Conservation (phyloP, 2,888 invertebrate species). For the Andrena hattorfiana region DNA sequence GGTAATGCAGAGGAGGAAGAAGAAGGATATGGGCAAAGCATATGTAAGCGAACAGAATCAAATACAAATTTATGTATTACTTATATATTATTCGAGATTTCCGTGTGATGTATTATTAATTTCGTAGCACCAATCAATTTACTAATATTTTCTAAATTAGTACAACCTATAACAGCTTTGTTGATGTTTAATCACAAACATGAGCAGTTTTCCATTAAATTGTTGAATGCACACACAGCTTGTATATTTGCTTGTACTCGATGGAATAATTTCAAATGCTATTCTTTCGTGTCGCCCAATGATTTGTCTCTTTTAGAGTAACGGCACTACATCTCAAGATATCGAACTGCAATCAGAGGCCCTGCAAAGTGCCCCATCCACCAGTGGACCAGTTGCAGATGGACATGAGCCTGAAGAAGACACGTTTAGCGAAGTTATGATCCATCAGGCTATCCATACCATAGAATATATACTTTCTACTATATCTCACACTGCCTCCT, state of each 20-base stretch:
- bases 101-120: too few species aligned
- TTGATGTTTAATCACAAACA: too few species aligned
- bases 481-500: conserved; percentile 98
- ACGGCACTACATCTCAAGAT: conserved; percentile 85
- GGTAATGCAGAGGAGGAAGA: conserved; percentile 68
- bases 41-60: conserved; percentile 79
- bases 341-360: conserved; percentile 87
- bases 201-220: too few species aligned
- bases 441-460: conserved; percentile 98
- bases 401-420: conserved; percentile 85
- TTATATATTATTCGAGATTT: too few species aligned
- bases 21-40: conserved; percentile 75
- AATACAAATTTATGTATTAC: background rate
- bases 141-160: too few species aligned
- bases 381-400: conserved; percentile 85
- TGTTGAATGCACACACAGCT: too few species aligned
- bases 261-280: background rate
- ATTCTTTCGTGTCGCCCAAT: background rate
- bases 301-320: conserved; percentile 65
- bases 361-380: conserved; percentile 83
- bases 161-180: too few species aligned
- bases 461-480: conserved; percentile 98
- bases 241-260: background rate
- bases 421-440: conserved; percentile 94
- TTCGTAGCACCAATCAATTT: too few species aligned